phyloP scores from a whole-genome alignment of 2,113 vertebrate genomes.

The Plestiodon gilberti region DNA sequence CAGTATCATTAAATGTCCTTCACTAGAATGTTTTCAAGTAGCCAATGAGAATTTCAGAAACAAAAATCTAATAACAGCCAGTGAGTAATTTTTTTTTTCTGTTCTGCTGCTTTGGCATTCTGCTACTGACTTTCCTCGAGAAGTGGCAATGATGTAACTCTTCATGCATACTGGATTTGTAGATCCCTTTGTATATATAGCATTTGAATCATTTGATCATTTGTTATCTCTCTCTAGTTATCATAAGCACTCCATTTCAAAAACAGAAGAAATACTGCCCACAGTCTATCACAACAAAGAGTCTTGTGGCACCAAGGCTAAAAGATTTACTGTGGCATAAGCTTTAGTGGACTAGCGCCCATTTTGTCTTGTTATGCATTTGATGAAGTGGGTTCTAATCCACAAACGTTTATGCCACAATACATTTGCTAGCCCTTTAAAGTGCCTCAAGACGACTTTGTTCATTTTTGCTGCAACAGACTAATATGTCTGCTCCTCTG shows the following conservation, averaged over 20 bases:
- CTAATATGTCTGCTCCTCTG: not conserved
- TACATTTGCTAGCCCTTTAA: not conserved
- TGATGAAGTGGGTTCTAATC: not conserved
- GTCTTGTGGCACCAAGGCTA: not conserved
- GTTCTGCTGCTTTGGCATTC: not conserved
- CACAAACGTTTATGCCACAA: not conserved
- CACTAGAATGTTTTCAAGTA: not conserved
- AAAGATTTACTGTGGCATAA: not conserved
- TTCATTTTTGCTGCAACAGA: not conserved
- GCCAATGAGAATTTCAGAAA: constrained; percentile 7
- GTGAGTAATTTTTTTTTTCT: not conserved
- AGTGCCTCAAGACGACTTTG: not conserved
- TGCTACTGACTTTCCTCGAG: not conserved
- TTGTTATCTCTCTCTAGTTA: not conserved
- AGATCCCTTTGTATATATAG: not conserved
- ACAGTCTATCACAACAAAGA: not conserved
- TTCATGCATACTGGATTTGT: not conserved
- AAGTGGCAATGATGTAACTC: not conserved
- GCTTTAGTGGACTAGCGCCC: too few relatives aligned
- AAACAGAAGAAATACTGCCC: not conserved
- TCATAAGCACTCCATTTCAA: not conserved
- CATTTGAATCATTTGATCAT: not conserved
- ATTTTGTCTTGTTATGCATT: not conserved
- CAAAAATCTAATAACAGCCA: constrained; percentile 2
- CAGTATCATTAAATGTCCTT: constrained; percentile 21